Base-by-base conservation (phyloP, 2,888 invertebrate genomes). In the Smittia aterrima region DNA sequence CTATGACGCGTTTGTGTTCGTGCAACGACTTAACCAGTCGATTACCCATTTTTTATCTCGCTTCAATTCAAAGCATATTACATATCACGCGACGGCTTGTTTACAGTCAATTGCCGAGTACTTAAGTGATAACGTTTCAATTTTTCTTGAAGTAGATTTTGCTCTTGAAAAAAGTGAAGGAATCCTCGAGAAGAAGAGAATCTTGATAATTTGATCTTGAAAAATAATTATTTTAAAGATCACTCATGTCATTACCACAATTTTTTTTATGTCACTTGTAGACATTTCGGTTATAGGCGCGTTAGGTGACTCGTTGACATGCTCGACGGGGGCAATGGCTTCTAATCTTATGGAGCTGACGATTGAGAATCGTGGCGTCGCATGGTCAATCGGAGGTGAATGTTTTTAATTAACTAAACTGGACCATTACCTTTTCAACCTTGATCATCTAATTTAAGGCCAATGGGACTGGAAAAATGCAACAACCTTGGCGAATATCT, bases 241-340 rank as follows among this genome's bases (percentile, higher is more conserved):
- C n/a, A n/a, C n/a, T n/a, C n/a, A n/a, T n/a, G n/a, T n/a, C n/a
- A n/a, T n/a, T n/a, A n/a, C n/a, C n/a, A n/a, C n/a, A n/a, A n/a
- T n/a, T n/a, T 9, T 32, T 32, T 32, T 32, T 32, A 6, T 9
- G 32, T 47, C 47, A n/a, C n/a, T n/a, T n/a, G n/a, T n/a, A 40
- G 87, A 87, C 78, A 84, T 87, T 40, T 85, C 86, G 75, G 80
- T 87, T 1, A 80, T 87, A n/a, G 87, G 79, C 0, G 84, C 85
- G 0, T 80, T 87, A 77, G 87, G 87, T 0, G 87, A 87, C 78
- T 85, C 85, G 16, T 78, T 86, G 40, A 85, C 85, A 0, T 85
- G 85, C 1, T 86, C 84, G 40, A 80, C 81, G 24, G 86, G 85
- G 22, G 66, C 40, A n/a, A 40, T 66, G 66, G 84, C 85, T 0